Conservation (phyloP, 2,113 vertebrate species). For the Notarius lentiginosus region DNA sequence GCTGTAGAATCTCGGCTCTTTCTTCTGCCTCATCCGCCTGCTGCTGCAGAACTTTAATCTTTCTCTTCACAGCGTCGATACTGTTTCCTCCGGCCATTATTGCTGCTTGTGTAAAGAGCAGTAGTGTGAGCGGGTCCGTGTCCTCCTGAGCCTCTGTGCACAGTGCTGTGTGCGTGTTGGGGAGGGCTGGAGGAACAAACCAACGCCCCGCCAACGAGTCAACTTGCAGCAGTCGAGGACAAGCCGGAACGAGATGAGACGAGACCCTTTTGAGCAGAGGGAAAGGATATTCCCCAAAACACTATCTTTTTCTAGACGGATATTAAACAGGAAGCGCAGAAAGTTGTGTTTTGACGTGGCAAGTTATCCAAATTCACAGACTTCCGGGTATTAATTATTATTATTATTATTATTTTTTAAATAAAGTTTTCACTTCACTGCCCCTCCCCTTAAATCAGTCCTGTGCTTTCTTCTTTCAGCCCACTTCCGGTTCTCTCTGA, state of each 20-base stretch:
- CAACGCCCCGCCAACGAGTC: conserved; percentile 59
- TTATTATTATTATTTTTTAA: too few relatives aligned
- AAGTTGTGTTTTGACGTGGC: conserved; percentile 38
- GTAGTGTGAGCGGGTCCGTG: conserved; percentile 29
- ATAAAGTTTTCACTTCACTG: background rate
- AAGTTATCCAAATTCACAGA: conserved; percentile 35
- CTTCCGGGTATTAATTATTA: conserved; percentile 17
- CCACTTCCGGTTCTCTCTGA: conserved; percentile 58
- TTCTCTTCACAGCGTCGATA: conserved; percentile 86
- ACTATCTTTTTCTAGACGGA: background rate
- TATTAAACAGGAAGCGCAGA: conserved; percentile 14
- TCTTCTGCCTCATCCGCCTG: conserved; percentile 87
- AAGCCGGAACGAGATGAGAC: background rate
- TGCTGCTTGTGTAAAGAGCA: background rate
- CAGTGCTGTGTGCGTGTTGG: conserved; percentile 13
- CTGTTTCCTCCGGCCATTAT: conserved; percentile 72
- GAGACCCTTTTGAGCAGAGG: background rate
- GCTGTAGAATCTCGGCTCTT: conserved; percentile 77
- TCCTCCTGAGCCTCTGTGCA: conserved; percentile 32
- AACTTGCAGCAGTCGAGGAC: conserved; percentile 42
- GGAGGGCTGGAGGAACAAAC: conserved; percentile 44
- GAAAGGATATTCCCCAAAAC: background rate
- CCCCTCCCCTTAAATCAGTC: conserved; percentile 42
- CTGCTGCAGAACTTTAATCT: conserved; percentile 86
- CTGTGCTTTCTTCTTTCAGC: conserved; percentile 10